Evolutionary conservation across 2,797 vertebrate genomes (phyloP), one percentile per base, ranked within the genome.

Genomic region (Eospalax fontanierii): DNA sequence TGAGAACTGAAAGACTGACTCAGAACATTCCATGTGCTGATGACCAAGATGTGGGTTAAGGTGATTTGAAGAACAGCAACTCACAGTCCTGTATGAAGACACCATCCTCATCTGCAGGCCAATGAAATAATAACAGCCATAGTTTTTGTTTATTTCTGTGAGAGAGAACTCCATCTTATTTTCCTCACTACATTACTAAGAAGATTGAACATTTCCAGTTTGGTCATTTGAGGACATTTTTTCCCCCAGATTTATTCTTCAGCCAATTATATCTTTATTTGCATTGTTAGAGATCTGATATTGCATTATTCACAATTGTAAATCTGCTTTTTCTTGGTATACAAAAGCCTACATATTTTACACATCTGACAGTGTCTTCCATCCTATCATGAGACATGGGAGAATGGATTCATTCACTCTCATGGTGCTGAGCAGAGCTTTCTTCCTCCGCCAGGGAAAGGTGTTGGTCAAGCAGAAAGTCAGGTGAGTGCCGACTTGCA

Each of bases 341-440:
- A 26, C 30, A 46, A 80, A 35, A 78, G 43, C 10, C 5, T 82
- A 18, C n/a, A 63, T 40, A 22, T 61, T 66, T 66, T 9, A 57
- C 12, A 8, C 12, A 54, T 43, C 57, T 68, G 0, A 33, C 46
- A 66, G n/a, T n/a, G 50, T 91, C 73, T 87, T 79, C 4, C 35
- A 63, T 76, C 30, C 8, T 66, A 9, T 6, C 6, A 14, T 61
- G 21, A 66, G 54, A 50, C 35, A 57, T 14, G 7, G 59, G 70
- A 66, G 30, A 14, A 22, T 57, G 43, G 9, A 19, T 61, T 83
- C 26, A 19, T 61, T 83, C 30, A 59, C 6, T 21, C 18, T 61
- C 5, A 0, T 4, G 1, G 14, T 15, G 2, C 0, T 8, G 11
- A n/a, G 12, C 10, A 26, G 15, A 38, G 11, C 5, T 11, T 16